A percentile compares a stretch with the other conserved stretches of the same genome.
These are phyloP conservation scores for Teinopalpus imperialis DNA, from an alignment of 2,888 invertebrate species.

Conservation along the genomic window DNA sequence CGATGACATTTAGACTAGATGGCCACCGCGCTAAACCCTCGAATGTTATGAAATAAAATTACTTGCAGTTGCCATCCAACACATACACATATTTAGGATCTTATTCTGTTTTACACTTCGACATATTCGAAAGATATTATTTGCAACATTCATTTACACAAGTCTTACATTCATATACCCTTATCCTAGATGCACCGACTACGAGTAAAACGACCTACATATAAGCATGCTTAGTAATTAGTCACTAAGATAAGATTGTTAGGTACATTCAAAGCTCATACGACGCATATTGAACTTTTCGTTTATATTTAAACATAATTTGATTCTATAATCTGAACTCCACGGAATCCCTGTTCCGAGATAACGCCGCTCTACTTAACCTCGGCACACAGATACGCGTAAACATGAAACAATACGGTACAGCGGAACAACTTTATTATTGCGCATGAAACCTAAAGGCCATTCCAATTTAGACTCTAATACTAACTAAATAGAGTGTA, in stretches of 20 bases:
- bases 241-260: conserved; percentile 13
- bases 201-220: too few relatives aligned
- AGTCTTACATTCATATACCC: too few relatives aligned
- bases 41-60: conserved; percentile 67
- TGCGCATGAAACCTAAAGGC: conserved; percentile 40
- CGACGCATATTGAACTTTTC: conserved; percentile 10
- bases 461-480: conserved; percentile 41
- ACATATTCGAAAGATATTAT: too few relatives aligned
- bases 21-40: conserved; percentile 68
- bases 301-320: conserved; percentile 31
- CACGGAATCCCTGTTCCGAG: conserved; percentile 75
- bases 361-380: conserved; percentile 82
- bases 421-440: conserved; percentile 66
- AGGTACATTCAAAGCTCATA: background rate
- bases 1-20: conserved; percentile 79
- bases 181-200: too few relatives aligned
- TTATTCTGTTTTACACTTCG: background rate
- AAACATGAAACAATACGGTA: conserved; percentile 82
- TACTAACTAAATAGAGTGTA: conserved; percentile 36
- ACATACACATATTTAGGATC: conserved; percentile 25
- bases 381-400: conserved; percentile 78
- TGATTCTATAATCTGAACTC: conserved; percentile 64
- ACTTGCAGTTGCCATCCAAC: conserved; percentile 33
- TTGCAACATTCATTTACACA: too few relatives aligned
- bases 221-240: too few relatives aligned